These are phyloP conservation scores for Poecilia latipinna DNA, from an alignment of 2,113 vertebrate species.

Conservation along the genomic window DNA sequence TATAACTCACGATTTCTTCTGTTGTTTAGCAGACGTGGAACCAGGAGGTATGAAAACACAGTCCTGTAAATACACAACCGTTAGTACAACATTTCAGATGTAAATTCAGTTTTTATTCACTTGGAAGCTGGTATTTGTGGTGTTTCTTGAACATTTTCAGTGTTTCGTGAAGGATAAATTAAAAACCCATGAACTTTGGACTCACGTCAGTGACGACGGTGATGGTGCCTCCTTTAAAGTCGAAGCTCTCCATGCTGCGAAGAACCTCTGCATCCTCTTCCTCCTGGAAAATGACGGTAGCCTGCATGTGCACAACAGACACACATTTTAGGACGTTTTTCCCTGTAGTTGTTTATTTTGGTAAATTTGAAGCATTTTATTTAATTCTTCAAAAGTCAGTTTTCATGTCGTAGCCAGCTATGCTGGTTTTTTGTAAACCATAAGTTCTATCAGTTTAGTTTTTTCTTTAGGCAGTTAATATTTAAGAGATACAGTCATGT, in stretches of 20 bases:
- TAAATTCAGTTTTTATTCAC: no score
- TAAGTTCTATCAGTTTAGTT: no score
- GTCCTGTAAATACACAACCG: neutral
- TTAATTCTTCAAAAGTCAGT: no score
- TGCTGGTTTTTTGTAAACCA: no score
- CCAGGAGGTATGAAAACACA: neutral
- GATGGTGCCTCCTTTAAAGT: slow-evolving; percentile 38
- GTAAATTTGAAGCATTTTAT: no score
- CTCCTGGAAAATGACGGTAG: slow-evolving; percentile 61
- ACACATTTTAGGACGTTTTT: no score
- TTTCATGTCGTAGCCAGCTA: no score
- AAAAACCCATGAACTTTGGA: neutral
- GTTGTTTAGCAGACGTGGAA: neutral
- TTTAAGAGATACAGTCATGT: no score
- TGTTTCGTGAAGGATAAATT: neutral
- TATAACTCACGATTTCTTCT: slow-evolving; percentile 11
- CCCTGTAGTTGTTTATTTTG: no score
- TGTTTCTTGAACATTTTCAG: neutral
- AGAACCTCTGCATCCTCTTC: slow-evolving; percentile 70
- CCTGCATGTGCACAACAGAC: slow-evolving; percentile 41
- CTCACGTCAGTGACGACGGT: slow-evolving; percentile 3
- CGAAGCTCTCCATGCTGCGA: slow-evolving; percentile 28
- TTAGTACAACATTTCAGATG: no score
- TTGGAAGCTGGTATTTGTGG: no score
- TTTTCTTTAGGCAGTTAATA: no score